Evolutionary conservation across 2,797 vertebrate genomes (phyloP).

Genomic region (Platalea minor): DNA sequence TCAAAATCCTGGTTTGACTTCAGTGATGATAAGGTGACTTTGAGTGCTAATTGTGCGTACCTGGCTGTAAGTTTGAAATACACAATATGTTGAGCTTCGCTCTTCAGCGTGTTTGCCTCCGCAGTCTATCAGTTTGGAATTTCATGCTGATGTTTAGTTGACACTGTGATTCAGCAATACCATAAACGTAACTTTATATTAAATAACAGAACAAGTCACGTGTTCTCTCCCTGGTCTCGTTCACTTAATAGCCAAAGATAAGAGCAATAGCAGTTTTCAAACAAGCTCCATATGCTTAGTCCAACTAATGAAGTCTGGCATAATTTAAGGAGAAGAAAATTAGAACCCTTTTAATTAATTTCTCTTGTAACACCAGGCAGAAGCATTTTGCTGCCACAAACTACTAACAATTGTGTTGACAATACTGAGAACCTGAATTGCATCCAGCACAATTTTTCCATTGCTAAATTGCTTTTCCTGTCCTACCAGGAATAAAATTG

Average conservation of each 20-base stretch:
- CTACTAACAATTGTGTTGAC: neutral
- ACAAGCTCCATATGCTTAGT: neutral
- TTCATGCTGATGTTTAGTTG: neutral
- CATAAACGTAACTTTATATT: neutral
- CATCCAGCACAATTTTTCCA: neutral
- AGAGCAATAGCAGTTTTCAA: conserved; percentile 4
- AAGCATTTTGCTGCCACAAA: neutral
- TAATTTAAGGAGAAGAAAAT: neutral
- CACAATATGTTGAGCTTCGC: neutral
- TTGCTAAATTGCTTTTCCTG: neutral
- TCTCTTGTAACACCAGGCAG: neutral
- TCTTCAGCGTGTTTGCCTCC: neutral
- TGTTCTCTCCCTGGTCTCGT: neutral
- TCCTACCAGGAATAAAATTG: neutral
- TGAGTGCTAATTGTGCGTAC: neutral
- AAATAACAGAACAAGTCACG: neutral
- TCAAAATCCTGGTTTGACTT: conserved; percentile 11
- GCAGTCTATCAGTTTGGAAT: neutral
- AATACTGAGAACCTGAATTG: neutral
- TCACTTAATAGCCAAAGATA: neutral
- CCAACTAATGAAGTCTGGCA: neutral
- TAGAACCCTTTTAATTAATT: neutral
- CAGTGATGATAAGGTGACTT: neutral
- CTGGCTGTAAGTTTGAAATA: neutral
- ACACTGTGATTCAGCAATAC: neutral